These are phyloP conservation scores for Octonoba sinensis DNA, from an alignment of 2,888 invertebrate species.

Conservation along the genomic window DNA sequence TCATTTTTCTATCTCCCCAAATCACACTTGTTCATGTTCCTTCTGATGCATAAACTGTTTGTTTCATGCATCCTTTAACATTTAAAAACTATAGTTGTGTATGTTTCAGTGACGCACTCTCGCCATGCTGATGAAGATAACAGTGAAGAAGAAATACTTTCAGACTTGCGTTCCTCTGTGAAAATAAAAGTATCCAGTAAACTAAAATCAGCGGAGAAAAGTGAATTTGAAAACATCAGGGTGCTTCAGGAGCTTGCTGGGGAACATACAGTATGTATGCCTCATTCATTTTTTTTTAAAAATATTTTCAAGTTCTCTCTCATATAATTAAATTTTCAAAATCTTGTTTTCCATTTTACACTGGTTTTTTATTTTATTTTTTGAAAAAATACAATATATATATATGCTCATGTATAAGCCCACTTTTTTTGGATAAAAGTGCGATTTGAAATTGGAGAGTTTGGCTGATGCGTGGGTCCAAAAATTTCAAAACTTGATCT, in stretches of 20 bases:
- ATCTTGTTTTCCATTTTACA: neutral
- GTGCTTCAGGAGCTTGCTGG: slow-evolving; percentile 86
- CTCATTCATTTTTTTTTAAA: neutral
- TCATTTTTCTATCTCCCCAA: no score
- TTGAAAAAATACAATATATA: neutral
- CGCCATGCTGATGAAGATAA: slow-evolving; percentile 83
- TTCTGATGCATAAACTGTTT: no score
- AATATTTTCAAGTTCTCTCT: no score
- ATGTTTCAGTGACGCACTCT: slow-evolving; percentile 79
- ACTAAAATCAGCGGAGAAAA: slow-evolving; percentile 80
- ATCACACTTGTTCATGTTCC: no score
- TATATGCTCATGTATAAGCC: no score
- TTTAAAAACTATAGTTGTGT: no score
- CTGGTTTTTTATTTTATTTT: neutral
- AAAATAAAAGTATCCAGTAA: slow-evolving; percentile 85
- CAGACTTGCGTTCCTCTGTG: slow-evolving; percentile 67
- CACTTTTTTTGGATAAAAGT: no score
- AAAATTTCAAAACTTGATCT: no score
- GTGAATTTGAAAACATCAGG: slow-evolving; percentile 92
- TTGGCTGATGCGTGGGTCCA: no score
- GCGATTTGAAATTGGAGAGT: no score
- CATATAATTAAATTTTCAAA: neutral
- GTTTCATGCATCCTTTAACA: no score
- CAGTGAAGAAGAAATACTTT: slow-evolving; percentile 76
- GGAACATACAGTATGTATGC: slow-evolving; percentile 81